Base-by-base conservation (phyloP, 2,113 vertebrate genomes). In the Petromus typicus region DNA sequence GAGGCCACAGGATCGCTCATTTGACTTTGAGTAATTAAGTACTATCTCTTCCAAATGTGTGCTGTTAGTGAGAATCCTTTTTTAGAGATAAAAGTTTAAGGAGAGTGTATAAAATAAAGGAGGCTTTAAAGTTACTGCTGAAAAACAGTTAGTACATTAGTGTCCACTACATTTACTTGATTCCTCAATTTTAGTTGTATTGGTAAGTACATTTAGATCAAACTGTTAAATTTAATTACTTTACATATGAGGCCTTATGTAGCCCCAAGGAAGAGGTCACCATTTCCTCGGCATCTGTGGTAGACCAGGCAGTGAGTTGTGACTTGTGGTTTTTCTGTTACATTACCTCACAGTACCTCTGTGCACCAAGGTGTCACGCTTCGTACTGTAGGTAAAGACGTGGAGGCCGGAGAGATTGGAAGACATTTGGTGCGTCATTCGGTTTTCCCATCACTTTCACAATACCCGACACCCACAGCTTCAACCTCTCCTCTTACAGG, bases 161-260 rank as follows among this genome's bases (percentile, higher is more conserved):
- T 69, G 13, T 93, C 79, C 25, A 66, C 23, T 92, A 85, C 43
- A 27, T 59, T 71, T 81, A 82, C 85, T 40, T 67, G 66, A 86
- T 69, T 67, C 10, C 25, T 89, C 32, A 18, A 14, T 75, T 89
- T 94, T 94, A 91, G 76, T 63, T 18, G 67, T 93, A 56, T 90
- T 86, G 59, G 30, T 91, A 91, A 89, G 2, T 84, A 4, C 18
- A 59, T 81, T 91, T 37, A 66, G 93, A 56, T 78, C 40, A 66
- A 57, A 40, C 45, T 81, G 34, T 88, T 92, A 86, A 48, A 63
- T 67, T 69, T 64, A 75, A 84, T 90, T 61, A 25, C 8, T 81
- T 93, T 64, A 66, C 10, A 16, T 56, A n/a, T n/a, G n/a, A 12
- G 34, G 11, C 27, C 27, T 88, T 71, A 43, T 7, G 0, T 45